Conservation (phyloP, 2,888 invertebrate species). For the Mimas tiliae region DNA sequence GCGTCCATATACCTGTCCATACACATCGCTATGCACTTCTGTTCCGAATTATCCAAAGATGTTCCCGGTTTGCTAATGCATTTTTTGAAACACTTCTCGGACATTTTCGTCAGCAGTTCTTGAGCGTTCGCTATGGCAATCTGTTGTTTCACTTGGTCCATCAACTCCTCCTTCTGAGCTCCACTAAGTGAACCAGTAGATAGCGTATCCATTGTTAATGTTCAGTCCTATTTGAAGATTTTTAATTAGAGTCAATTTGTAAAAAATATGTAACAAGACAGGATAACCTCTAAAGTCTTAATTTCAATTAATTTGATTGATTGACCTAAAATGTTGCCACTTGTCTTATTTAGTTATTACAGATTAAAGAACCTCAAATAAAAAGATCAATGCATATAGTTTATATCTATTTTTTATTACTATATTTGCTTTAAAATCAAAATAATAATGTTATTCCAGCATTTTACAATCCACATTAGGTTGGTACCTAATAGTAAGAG, state of each 20-base stretch:
- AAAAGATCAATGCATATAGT: too few relatives aligned
- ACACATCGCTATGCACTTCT: conserved; percentile 99
- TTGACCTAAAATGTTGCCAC: background rate
- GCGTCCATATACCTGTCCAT: conserved; percentile 99
- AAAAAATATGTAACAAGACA: conserved; percentile 38
- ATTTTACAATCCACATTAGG: too few relatives aligned
- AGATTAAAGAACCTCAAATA: too few relatives aligned
- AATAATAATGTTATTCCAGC: too few relatives aligned
- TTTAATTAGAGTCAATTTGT: conserved; percentile 32
- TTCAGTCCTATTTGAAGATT: conserved; percentile 14
- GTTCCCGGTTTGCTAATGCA: conserved; percentile 96
- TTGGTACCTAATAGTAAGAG: too few relatives aligned
- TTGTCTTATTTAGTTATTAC: background rate
- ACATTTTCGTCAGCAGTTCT: conserved; percentile 97
- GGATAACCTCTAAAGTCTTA: conserved; percentile 65
- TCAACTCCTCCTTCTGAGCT: conserved; percentile 92
- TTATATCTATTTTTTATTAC: too few relatives aligned
- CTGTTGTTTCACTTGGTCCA: conserved; percentile 98
- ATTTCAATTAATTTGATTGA: background rate
- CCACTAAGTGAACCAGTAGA: conserved; percentile 85
- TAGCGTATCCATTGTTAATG: conserved; percentile 84
- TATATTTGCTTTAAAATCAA: too few relatives aligned
- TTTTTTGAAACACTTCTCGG: conserved; percentile 98
- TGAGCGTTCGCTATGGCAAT: conserved; percentile 97
- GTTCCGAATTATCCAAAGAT: conserved; percentile 94